Percentiles rank a stretch among this genome's conserved stretches.
Evolutionary conservation across 2,888 invertebrate genomes (phyloP).

Genomic region (Periphyllus acericola): DNA sequence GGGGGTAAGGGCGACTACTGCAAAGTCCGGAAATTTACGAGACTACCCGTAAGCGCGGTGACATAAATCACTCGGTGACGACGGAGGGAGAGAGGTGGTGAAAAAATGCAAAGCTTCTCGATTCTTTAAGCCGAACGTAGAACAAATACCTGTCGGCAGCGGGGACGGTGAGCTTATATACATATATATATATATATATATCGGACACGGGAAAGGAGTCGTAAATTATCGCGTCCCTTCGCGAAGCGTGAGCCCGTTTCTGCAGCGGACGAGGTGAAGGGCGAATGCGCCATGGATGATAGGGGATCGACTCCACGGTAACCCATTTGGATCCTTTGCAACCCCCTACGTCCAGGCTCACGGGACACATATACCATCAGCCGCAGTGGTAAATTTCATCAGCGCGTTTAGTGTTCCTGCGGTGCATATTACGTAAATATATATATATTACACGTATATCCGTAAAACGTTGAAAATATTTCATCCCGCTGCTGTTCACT

Average conservation of each 20-base stretch:
- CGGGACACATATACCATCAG: too few species aligned
- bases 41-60: neutral
- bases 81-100: neutral
- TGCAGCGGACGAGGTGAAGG: too few species aligned
- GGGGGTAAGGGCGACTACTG: neutral
- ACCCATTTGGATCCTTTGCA: neutral
- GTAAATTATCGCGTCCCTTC: neutral
- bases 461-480: too few species aligned
- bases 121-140: neutral
- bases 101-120: neutral
- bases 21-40: neutral
- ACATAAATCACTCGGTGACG: slow-evolving; percentile 16
- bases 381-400: too few species aligned
- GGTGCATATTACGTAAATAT: too few species aligned
- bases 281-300: neutral
- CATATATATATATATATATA: too few species aligned
- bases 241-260: too few species aligned
- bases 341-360: too few species aligned
- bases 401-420: too few species aligned
- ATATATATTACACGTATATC: too few species aligned
- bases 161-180: too few species aligned
- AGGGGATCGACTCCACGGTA: neutral
- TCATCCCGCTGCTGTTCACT: too few species aligned
- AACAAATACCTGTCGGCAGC: neutral
- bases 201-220: neutral